phyloP scores from a whole-genome alignment of 2,888 invertebrate genomes.

The Napeogenes sylphis region DNA sequence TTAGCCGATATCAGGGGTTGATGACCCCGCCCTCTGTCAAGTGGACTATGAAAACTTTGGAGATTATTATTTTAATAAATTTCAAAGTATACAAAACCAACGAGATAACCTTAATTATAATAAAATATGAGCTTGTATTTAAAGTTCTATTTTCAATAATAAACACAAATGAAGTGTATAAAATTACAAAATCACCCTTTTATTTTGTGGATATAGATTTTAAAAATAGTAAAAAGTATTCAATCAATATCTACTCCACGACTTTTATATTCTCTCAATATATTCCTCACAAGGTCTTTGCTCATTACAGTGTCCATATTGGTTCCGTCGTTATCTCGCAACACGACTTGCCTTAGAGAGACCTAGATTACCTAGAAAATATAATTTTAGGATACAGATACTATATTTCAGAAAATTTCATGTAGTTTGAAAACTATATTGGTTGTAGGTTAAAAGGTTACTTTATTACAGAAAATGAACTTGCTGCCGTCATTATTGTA shows the following conservation, averaged over 20 bases:
- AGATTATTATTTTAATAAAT: constrained; percentile 18
- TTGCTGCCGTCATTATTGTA: too few relatives aligned
- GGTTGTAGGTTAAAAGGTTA: not conserved
- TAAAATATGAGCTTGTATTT: too few relatives aligned
- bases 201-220: too few relatives aligned
- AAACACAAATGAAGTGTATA: too few relatives aligned
- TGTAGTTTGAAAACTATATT: not conserved
- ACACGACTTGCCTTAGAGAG: constrained; percentile 46
- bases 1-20: constrained; percentile 47
- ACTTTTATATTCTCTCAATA: constrained; percentile 36
- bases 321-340: constrained; percentile 53
- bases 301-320: constrained; percentile 63
- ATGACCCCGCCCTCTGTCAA: constrained; percentile 49
- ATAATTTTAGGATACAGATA: constrained; percentile 24
- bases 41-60: constrained; percentile 31
- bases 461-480: not conserved
- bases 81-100: not conserved
- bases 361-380: constrained; percentile 32
- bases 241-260: constrained; percentile 30
- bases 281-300: constrained; percentile 57
- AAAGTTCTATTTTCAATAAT: too few relatives aligned
- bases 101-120: too few relatives aligned
- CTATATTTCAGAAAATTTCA: constrained; percentile 2
- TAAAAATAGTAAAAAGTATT: not conserved
- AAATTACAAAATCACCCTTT: too few relatives aligned